Evolutionary conservation across 2,113 vertebrate species (phyloP).

Genomic region (Megaceryle maxima): DNA sequence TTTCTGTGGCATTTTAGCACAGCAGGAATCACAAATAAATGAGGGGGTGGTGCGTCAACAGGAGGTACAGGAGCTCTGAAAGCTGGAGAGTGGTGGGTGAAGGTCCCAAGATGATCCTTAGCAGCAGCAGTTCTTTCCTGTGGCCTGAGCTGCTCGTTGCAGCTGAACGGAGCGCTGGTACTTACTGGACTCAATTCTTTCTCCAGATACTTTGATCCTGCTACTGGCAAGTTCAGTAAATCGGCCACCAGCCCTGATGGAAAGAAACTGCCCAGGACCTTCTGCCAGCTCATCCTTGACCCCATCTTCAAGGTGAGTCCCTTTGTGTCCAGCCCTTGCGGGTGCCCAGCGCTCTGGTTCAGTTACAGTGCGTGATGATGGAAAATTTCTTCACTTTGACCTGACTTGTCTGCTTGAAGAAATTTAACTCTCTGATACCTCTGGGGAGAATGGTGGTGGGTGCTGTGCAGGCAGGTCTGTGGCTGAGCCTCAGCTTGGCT

Average conservation of each 20-base stretch:
- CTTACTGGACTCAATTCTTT: background rate
- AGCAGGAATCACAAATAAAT: background rate
- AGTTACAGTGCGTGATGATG: slow-evolving; percentile 79
- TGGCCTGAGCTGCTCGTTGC: background rate
- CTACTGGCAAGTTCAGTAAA: slow-evolving; percentile 89
- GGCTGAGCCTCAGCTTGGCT: background rate
- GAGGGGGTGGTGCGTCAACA: rapidly evolving
- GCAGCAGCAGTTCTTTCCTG: background rate
- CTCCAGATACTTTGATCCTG: slow-evolving; percentile 86
- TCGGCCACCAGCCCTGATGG: slow-evolving; percentile 76
- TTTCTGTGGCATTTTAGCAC: background rate
- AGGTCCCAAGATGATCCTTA: rapidly evolving
- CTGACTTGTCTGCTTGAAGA: slow-evolving; percentile 83
- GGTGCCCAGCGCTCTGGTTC: rapidly evolving
- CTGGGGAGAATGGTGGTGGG: background rate
- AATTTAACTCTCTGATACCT: slow-evolving; percentile 75
- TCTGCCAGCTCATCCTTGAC: slow-evolving; percentile 91
- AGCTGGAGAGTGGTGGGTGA: background rate
- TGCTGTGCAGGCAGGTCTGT: background rate
- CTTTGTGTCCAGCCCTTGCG: rapidly evolving
- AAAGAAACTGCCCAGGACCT: slow-evolving; percentile 85
- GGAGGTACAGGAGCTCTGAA: background rate
- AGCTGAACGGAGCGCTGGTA: rapidly evolving
- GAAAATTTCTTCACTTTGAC: slow-evolving; percentile 89
- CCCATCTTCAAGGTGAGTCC: slow-evolving; percentile 92